phyloP scores from a whole-genome alignment of 2,113 vertebrate species.

The Pachyramphus minor region DNA sequence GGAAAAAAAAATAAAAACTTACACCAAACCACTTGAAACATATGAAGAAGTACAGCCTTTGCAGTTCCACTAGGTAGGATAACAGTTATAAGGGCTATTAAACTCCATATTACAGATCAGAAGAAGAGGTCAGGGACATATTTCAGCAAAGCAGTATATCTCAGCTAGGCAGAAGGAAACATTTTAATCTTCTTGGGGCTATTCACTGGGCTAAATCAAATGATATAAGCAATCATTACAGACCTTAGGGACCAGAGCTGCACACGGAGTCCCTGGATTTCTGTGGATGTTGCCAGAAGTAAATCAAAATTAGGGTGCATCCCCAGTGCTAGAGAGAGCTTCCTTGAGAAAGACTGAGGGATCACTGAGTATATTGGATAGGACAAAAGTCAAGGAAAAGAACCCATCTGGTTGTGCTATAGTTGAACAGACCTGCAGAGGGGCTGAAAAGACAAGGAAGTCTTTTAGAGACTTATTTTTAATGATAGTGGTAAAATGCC shows the following conservation, averaged over 20 bases:
- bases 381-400: not conserved
- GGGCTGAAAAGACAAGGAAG: not conserved
- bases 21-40: not conserved
- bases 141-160: conserved; percentile 13
- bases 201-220: not conserved
- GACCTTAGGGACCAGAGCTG: not conserved
- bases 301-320: not conserved
- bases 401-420: not conserved
- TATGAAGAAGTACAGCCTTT: not conserved
- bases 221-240: not conserved
- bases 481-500: not conserved
- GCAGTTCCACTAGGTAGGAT: not conserved
- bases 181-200: conserved; percentile 26
- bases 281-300: not conserved
- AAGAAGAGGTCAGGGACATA: not conserved
- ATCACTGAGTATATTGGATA: not conserved
- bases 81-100: not conserved
- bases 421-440: not conserved
- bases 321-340: not conserved
- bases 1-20: not conserved
- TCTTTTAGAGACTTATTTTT: not conserved
- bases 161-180: not conserved
- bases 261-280: not conserved
- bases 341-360: not conserved
- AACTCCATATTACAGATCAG: not conserved